Base-by-base conservation (phyloP, 2,113 vertebrate genomes). In the Pimephales promelas region DNA sequence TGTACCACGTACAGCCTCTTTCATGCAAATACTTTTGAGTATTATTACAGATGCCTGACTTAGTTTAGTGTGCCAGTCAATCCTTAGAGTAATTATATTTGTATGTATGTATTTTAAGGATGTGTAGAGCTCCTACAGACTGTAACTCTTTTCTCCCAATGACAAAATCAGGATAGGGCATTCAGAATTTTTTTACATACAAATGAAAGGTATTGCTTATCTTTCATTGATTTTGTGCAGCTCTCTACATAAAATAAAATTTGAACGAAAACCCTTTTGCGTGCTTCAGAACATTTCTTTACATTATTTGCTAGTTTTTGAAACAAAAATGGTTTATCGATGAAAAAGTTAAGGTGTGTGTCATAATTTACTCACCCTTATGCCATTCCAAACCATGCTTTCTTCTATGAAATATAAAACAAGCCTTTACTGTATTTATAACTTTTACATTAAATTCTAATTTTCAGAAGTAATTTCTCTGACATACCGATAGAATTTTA, bases 201-300 rank as follows among this genome's bases (percentile, higher is more conserved):
- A 47, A 73, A 75, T 87, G 84, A 59, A 49, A 85, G 86, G 56
- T 75, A 57, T 83, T 72, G 68, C 76, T 82, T 85, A 34, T 75
- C 75, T 87, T 79, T 87, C 62, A 87, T 68, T 47, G 73, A 36
- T 79, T 71, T 85, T 82, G 71, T 81, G 66, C 71, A 84, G 71
- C 62, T 77, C 71, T 80, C 68, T 81, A 31, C 36, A 87, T 59
- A 78, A 79, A 87, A 77, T 77, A 64, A 79, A 79, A 49, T 62
- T 66, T 26, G 0, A 83, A 70, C 13, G 62, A 24, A 36, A 82
- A 79, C 52, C 47, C 31, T 49, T 1, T 47, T 49, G 14, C 5
- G 43, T 66, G 26, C 36, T 80, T 49, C 16, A 22, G 28, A 28
- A 24, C 49, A 36, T 66, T 64, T 34, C 6, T 66, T 80, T 34